Evolutionary conservation across 2,888 invertebrate species (phyloP).

Genomic region (Drosophila tanythrix): DNA sequence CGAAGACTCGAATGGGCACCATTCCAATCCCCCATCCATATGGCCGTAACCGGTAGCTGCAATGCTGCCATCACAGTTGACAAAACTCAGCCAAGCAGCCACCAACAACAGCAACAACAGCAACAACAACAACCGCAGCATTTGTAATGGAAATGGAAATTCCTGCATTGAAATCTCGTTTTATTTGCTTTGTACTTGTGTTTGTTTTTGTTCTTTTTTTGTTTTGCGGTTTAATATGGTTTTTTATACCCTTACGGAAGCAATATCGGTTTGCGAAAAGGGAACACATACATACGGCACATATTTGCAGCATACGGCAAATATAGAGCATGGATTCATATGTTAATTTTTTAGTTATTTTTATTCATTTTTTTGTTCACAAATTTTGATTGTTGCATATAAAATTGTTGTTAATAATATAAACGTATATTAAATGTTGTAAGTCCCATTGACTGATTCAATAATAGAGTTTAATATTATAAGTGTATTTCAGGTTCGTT

Average conservation of each 20-base stretch:
- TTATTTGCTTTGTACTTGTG: slow-evolving; percentile 51
- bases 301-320: neutral
- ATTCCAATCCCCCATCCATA: slow-evolving; percentile 27
- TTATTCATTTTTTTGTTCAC: no score
- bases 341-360: neutral
- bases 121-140: slow-evolving; percentile 50
- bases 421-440: neutral
- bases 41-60: slow-evolving; percentile 47
- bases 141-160: slow-evolving; percentile 76
- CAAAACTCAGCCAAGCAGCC: slow-evolving; percentile 64
- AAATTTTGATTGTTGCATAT: neutral
- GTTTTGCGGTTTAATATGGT: slow-evolving; percentile 60
- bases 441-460: neutral
- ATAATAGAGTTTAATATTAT: neutral
- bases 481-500: slow-evolving; percentile 14
- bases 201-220: slow-evolving; percentile 28
- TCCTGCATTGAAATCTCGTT: slow-evolving; percentile 75
- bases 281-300: neutral
- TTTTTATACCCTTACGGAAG: slow-evolving; percentile 21
- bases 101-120: slow-evolving; percentile 27
- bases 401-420: neutral
- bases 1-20: slow-evolving; percentile 10
- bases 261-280: neutral
- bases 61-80: slow-evolving; percentile 59
- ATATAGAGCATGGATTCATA: neutral